phyloP scores from a whole-genome alignment of 1,140 invertebrate genomes.

The Ceratitis capitata region DNA sequence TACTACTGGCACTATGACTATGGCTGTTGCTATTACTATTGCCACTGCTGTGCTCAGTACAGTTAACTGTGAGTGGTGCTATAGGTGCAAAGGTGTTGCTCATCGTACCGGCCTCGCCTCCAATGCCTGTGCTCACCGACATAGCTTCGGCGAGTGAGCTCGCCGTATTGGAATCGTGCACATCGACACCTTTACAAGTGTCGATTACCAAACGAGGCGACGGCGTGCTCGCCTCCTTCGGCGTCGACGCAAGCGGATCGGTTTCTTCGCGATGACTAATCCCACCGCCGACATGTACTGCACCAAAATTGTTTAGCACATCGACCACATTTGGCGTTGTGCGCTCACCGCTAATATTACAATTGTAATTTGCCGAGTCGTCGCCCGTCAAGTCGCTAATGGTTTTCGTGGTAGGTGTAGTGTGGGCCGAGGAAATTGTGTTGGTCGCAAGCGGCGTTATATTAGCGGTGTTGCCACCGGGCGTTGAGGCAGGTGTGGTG shows the following conservation, averaged over 20 bases:
- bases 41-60: constrained; percentile 41
- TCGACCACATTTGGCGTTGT: neutral
- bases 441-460: neutral
- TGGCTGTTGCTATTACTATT: constrained; percentile 42
- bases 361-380: constrained; percentile 37
- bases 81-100: neutral
- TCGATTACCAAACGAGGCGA: constrained; percentile 60
- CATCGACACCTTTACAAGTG: constrained; percentile 59
- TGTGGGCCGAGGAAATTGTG: neutral
- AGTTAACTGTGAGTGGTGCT: neutral
- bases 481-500: constrained; percentile 44
- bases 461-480: constrained; percentile 46
- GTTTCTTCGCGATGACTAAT: constrained; percentile 41
- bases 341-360: neutral
- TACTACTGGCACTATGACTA: constrained; percentile 6
- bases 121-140: neutral
- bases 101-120: neutral
- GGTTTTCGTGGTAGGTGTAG: neutral
- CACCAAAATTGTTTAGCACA: neutral
- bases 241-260: constrained; percentile 12
- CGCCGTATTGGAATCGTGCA: constrained; percentile 52
- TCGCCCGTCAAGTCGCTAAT: constrained; percentile 26
- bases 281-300: neutral
- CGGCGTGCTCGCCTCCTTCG: constrained; percentile 58
- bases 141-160: constrained; percentile 50